These are phyloP conservation scores for Indicator indicator DNA, from an alignment of 2,113 vertebrate genomes.

Conservation along the genomic window DNA sequence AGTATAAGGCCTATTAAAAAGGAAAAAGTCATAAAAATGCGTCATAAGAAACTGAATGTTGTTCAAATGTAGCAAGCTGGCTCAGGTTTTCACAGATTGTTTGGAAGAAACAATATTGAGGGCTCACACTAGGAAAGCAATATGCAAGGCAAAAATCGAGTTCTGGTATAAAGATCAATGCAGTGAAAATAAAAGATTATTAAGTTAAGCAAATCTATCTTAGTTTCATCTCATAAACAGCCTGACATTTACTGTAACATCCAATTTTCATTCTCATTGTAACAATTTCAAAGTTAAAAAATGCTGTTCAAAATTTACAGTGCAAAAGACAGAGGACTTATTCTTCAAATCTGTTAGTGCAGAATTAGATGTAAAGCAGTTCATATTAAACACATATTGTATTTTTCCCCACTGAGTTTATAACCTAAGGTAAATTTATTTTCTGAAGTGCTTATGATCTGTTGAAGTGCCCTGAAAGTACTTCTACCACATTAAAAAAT, in stretches of 20 bases:
- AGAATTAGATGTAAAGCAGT: background rate
- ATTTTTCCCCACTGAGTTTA: background rate
- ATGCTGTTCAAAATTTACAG: background rate
- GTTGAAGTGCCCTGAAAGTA: background rate
- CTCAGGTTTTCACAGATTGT: background rate
- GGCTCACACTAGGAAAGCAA: background rate
- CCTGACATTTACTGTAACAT: background rate
- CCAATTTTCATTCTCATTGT: background rate
- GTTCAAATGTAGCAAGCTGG: background rate
- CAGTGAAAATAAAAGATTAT: conserved; percentile 5
- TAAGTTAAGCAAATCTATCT: conserved; percentile 16
- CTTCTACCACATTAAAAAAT: background rate
- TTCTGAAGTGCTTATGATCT: background rate
- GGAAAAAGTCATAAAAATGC: conserved; percentile 30
- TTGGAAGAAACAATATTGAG: background rate
- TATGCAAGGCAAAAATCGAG: background rate
- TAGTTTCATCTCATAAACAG: background rate
- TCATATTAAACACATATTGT: background rate
- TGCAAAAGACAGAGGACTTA: background rate
- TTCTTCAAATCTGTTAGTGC: background rate
- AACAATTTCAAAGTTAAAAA: conserved; percentile 16
- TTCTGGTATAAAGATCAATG: conserved; percentile 8
- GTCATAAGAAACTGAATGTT: background rate
- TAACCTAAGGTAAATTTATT: background rate
- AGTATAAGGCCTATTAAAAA: background rate